phyloP scores from a whole-genome alignment of 2,113 vertebrate genomes.

The Peromyscus maniculatus region DNA sequence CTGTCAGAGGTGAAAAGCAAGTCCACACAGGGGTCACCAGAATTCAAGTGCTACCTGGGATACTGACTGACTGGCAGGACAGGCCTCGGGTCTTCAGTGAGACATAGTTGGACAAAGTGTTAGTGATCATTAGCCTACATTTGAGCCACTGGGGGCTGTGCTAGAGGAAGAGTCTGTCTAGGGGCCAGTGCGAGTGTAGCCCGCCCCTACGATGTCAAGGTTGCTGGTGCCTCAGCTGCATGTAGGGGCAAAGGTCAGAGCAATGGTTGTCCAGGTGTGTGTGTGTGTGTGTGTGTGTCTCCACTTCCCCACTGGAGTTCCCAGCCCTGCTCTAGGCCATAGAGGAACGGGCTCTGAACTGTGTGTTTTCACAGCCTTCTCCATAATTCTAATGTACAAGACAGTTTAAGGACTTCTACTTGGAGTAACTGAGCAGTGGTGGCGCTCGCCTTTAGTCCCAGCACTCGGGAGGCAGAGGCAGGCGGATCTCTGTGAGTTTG shows the following conservation, averaged over 20 bases:
- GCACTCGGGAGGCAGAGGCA: not conserved
- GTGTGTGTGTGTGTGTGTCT: too few species aligned
- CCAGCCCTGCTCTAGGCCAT: not conserved
- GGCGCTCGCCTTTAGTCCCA: not conserved
- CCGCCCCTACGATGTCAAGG: not conserved
- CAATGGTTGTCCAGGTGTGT: not conserved
- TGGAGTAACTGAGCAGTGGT: not conserved
- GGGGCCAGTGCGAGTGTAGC: not conserved
- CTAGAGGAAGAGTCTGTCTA: not conserved
- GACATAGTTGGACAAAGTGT: not conserved
- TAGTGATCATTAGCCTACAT: not conserved
- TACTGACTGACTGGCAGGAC: not conserved
- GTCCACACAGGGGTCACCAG: not conserved
- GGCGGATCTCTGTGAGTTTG: not conserved
- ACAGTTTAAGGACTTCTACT: not conserved
- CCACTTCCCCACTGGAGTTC: not conserved
- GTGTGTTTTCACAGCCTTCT: conserved; percentile 25
- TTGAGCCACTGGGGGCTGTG: not conserved
- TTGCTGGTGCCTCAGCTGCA: not conserved
- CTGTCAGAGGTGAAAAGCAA: not conserved
- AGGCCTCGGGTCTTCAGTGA: not conserved
- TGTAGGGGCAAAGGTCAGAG: not conserved
- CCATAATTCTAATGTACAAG: not conserved
- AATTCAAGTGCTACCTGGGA: not conserved
- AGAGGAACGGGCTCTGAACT: not conserved